Percentiles rank a stretch among this genome's conserved stretches.
Conservation (phyloP, 2,797 vertebrate species). For the Cercopithecus petaurista region DNA sequence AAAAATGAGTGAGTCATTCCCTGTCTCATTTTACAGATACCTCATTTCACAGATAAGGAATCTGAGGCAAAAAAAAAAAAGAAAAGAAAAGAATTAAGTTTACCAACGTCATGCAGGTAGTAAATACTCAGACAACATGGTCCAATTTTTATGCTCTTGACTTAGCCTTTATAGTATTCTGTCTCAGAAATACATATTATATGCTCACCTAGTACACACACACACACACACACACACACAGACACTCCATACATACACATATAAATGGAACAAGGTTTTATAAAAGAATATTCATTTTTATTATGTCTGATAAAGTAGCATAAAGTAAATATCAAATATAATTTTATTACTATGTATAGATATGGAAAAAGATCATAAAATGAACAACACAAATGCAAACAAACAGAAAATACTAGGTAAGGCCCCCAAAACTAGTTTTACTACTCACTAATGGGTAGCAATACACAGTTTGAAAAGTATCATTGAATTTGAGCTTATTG, state of each 20-base stretch:
- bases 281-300: background rate
- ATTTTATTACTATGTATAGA: background rate
- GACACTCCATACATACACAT: background rate
- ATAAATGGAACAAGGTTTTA: background rate
- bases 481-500: background rate
- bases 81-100: background rate
- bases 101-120: background rate
- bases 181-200: background rate
- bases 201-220: background rate
- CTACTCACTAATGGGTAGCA: background rate
- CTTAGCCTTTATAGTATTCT: background rate
- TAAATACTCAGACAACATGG: background rate
- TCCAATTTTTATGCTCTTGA: background rate
- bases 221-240: background rate
- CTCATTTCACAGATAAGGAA: background rate
- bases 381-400: background rate
- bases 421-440: background rate
- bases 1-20: background rate
- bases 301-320: background rate
- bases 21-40: background rate
- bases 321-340: background rate
- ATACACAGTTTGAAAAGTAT: background rate
- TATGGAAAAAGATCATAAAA: background rate
- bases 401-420: background rate
- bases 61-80: background rate